Evolutionary conservation across 23 tunicate genomes (phyloP).

Genomic region (Trididemnum nubilum): DNA sequence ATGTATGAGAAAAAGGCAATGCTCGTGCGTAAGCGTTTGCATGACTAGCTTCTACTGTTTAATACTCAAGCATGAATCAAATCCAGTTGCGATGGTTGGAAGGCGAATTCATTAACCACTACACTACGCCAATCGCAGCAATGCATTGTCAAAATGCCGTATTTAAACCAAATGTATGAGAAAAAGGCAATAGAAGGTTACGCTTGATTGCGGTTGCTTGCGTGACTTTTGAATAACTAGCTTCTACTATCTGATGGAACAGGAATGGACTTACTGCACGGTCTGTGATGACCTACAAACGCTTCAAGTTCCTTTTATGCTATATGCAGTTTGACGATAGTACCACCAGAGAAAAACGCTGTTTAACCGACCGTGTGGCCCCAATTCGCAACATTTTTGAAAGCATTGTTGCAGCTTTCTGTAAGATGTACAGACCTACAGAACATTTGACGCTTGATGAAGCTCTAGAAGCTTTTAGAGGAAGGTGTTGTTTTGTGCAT

Average conservation of each 20-base stretch:
- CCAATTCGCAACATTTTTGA: conserved; percentile 14
- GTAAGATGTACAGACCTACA: neutral
- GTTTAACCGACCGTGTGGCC: neutral
- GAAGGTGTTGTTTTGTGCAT: conserved; percentile 5
- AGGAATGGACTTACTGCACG: conserved; percentile 14
- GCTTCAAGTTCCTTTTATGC: conserved; percentile 19
- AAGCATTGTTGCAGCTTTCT: neutral
- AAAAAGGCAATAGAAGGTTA: too few species aligned
- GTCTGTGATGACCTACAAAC: neutral
- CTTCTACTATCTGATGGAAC: conserved; percentile 13
- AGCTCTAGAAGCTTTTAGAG: conserved; percentile 15
- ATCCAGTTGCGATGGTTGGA: too few species aligned
- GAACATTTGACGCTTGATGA: conserved; percentile 22
- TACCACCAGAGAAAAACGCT: neutral
- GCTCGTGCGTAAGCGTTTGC: too few species aligned
- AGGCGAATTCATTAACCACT: too few species aligned
- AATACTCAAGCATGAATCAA: too few species aligned
- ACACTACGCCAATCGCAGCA: too few species aligned
- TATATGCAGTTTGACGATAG: conserved; percentile 10
- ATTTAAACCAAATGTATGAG: too few species aligned
- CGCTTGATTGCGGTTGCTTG: too few species aligned
- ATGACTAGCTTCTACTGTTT: too few species aligned
- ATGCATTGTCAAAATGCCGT: too few species aligned
- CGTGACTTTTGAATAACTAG: too few species aligned
- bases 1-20: too few species aligned